phyloP scores from a whole-genome alignment of 2,797 vertebrate genomes.

The Cuculus canorus region DNA sequence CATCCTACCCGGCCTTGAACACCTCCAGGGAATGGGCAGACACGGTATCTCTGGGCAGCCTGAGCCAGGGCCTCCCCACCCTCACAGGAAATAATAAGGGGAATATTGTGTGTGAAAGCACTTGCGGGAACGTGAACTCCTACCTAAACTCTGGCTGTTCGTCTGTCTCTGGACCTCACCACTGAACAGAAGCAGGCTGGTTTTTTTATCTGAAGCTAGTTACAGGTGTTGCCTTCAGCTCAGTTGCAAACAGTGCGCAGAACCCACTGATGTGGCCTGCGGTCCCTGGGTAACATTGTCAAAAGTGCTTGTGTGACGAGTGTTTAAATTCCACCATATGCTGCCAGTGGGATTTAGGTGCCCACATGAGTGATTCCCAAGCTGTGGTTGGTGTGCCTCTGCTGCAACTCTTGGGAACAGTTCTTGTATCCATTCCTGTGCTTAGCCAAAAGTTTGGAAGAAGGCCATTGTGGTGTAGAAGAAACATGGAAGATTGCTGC shows the following conservation, averaged over 20 bases:
- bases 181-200: fast-evolving
- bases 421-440: neutral
- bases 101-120: neutral
- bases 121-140: neutral
- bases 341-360: neutral
- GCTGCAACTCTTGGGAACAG: neutral
- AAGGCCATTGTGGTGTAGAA: fast-evolving
- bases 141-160: neutral
- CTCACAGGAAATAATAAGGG: too few relatives aligned
- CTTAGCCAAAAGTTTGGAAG: neutral
- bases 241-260: neutral
- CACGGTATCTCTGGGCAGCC: too few relatives aligned
- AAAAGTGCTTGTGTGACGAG: neutral
- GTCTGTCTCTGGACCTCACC: neutral
- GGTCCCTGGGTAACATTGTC: neutral
- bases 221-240: neutral
- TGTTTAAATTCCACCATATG: neutral
- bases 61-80: too few relatives aligned
- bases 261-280: neutral
- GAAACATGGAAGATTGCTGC: neutral
- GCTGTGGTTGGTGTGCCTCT: fast-evolving
- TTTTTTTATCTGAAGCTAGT: neutral
- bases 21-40: too few relatives aligned
- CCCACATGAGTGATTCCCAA: neutral
- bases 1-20: too few relatives aligned